A percentile compares a stretch with the other conserved stretches of the same genome.
Conservation (phyloP, 2,113 vertebrate genomes). For the Etheostoma spectabile region DNA sequence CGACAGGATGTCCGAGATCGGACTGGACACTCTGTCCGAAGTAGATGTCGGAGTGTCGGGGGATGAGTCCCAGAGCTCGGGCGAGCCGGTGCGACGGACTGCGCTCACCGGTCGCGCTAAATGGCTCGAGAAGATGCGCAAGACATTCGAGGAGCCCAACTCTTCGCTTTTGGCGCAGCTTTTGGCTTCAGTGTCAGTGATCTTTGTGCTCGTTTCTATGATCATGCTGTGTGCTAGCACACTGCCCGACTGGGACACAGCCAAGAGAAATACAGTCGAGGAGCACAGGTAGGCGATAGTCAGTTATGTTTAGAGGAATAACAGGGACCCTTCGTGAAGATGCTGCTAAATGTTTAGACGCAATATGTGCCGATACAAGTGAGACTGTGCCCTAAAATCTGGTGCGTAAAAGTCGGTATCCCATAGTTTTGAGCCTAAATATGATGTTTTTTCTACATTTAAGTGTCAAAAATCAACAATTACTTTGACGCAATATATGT, state of each 20-base stretch:
- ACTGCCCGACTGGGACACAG: conserved; percentile 96
- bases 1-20: conserved; percentile 96
- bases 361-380: conserved; percentile 7
- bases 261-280: conserved; percentile 92
- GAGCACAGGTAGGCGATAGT: conserved; percentile 92
- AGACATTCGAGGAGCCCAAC: conserved; percentile 95
- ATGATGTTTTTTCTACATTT: not conserved
- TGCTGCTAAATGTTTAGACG: conserved; percentile 3
- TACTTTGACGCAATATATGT: not conserved
- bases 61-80: conserved; percentile 70
- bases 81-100: conserved; percentile 21
- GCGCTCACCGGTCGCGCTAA: conserved; percentile 77
- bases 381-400: not conserved
- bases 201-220: conserved; percentile 98
- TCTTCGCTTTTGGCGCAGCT: conserved; percentile 95
- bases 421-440: not conserved
- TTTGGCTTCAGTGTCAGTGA: conserved; percentile 93
- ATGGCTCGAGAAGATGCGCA: conserved; percentile 94
- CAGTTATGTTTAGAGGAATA: conserved; percentile 13
- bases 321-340: not conserved
- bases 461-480: not conserved
- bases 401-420: conserved; percentile 52
- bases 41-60: conserved; percentile 73
- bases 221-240: conserved; percentile 97
- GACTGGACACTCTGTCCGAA: conserved; percentile 88